Conservation (phyloP, 2,888 invertebrate genomes). For the Cyrtodaria siliqua region DNA sequence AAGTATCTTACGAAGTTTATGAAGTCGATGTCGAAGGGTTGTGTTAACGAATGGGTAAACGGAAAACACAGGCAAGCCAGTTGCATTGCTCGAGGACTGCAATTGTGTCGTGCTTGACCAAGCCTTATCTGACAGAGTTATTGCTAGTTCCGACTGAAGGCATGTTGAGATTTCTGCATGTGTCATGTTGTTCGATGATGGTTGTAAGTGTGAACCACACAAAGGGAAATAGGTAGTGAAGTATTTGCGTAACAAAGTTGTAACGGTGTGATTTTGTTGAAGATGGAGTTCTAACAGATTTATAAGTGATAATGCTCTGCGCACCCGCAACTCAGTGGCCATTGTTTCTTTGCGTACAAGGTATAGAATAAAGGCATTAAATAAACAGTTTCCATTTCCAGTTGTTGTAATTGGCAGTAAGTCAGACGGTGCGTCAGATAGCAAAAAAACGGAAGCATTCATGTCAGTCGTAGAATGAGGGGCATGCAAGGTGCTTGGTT, state of each 20-base stretch:
- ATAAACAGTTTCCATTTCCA: conserved; percentile 38
- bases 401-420: conserved; percentile 2
- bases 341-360: conserved; percentile 26
- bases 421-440: too few relatives aligned
- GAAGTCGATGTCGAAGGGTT: too few relatives aligned
- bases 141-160: not conserved
- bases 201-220: not conserved
- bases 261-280: not conserved
- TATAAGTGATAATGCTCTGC: conserved; percentile 23
- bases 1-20: too few relatives aligned
- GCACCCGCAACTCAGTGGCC: conserved; percentile 25
- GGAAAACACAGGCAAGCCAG: conserved; percentile 18
- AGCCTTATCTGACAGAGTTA: conserved; percentile 11
- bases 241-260: conserved; percentile 11
- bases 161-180: too few relatives aligned
- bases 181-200: not conserved
- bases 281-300: conserved; percentile 7
- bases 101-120: conserved; percentile 36
- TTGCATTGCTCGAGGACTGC: conserved; percentile 16
- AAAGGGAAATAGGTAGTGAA: conserved; percentile 14
- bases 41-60: conserved; percentile 13
- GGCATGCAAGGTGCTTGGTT: too few relatives aligned
- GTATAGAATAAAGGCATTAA: conserved; percentile 26
- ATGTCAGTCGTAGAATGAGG: too few relatives aligned
- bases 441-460: too few relatives aligned